phyloP scores from a whole-genome alignment of 2,888 invertebrate genomes.

The Agrotis ipsilon region DNA sequence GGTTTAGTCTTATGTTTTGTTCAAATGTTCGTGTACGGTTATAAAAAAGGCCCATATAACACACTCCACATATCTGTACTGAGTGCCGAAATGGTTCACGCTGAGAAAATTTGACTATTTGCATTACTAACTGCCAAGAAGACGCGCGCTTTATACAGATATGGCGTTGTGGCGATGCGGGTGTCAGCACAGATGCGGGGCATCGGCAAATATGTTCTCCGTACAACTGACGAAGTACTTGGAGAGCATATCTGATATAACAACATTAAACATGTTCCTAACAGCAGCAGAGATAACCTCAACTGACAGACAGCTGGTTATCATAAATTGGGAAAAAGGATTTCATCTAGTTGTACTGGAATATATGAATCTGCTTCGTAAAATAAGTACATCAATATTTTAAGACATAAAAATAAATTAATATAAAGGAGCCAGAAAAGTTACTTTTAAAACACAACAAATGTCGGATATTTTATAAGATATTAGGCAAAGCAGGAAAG shows the following conservation, averaged over 20 bases:
- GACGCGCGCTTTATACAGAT: constrained; percentile 86
- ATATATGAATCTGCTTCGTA: not conserved
- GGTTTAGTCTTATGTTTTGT: constrained; percentile 9
- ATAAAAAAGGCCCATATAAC: constrained; percentile 80
- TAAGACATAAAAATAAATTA: not conserved
- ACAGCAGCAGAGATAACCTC: constrained; percentile 23
- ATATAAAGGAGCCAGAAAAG: not conserved
- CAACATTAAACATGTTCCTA: constrained; percentile 40
- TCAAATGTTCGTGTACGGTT: constrained; percentile 22
- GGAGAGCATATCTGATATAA: constrained; percentile 78
- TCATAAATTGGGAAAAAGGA: constrained; percentile 5
- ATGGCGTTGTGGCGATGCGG: constrained; percentile 85
- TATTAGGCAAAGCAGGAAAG: not conserved
- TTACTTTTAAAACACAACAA: constrained; percentile 2
- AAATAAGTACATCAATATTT: not conserved
- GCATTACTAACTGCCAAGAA: constrained; percentile 77
- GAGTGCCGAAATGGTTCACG: constrained; percentile 68
- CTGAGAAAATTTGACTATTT: constrained; percentile 87
- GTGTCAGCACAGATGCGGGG: constrained; percentile 73
- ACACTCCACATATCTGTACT: constrained; percentile 88
- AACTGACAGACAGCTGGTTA: constrained; percentile 11
- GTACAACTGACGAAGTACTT: constrained; percentile 48
- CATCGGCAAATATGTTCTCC: constrained; percentile 78
- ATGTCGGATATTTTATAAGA: not conserved
- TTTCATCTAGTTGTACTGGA: constrained; percentile 25